Evolutionary conservation across 2,113 vertebrate genomes (phyloP).

Genomic region (Pachypanchax playfairii): DNA sequence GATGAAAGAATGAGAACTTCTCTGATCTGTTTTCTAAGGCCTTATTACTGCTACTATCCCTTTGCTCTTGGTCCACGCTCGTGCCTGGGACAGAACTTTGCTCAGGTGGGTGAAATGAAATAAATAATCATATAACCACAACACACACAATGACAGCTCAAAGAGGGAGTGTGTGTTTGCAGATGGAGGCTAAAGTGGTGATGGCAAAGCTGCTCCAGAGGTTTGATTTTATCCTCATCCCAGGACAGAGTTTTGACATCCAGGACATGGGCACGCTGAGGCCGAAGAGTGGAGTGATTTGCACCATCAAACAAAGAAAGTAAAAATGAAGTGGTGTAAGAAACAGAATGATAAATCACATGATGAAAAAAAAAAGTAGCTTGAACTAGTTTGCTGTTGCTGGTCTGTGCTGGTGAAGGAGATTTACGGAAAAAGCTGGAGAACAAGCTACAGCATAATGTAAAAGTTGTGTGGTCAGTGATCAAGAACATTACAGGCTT

Average conservation of each 20-base stretch:
- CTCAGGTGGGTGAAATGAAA: conserved; percentile 81
- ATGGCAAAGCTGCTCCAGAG: conserved; percentile 93
- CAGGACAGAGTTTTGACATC: conserved; percentile 85
- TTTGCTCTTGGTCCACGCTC: conserved; percentile 89
- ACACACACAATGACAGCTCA: neutral
- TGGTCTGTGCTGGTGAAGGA: no score
- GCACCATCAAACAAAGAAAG: conserved; percentile 78
- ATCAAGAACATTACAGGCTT: no score
- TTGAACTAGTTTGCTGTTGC: no score
- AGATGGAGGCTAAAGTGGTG: conserved; percentile 94
- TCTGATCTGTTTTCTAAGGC: conserved; percentile 61
- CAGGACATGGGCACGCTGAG: conserved; percentile 80
- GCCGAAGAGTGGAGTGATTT: conserved; percentile 85
- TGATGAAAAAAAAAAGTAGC: no score
- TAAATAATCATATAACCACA: neutral
- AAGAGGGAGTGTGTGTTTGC: conserved; percentile 19
- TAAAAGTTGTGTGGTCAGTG: no score
- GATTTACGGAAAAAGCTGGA: no score
- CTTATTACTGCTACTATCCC: conserved; percentile 85
- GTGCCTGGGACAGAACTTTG: conserved; percentile 88
- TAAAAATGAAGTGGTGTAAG: neutral
- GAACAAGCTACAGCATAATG: no score
- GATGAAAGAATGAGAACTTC: neutral
- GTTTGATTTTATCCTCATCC: conserved; percentile 84
- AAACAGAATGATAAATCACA: neutral